These are phyloP conservation scores for Magallana ariakensis DNA, from an alignment of 1,140 invertebrate species.

Conservation along the genomic window DNA sequence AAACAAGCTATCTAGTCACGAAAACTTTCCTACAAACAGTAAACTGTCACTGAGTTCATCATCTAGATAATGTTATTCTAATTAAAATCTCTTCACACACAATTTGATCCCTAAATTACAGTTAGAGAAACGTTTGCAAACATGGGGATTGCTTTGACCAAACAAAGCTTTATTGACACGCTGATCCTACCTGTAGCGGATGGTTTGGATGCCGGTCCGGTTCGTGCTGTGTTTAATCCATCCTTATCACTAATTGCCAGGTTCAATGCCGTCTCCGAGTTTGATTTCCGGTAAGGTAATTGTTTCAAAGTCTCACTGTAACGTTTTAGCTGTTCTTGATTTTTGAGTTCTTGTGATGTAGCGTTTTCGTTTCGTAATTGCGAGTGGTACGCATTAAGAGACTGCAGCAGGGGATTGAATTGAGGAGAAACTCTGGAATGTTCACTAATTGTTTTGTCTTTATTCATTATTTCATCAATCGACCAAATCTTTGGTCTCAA, in stretches of 20 bases:
- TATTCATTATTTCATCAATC: conserved; percentile 47
- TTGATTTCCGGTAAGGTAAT: conserved; percentile 23
- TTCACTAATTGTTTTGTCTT: conserved; percentile 23
- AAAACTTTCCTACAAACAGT: conserved; percentile 13
- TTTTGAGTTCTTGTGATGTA: conserved; percentile 6
- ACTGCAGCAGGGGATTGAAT: background rate
- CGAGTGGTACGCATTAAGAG: conserved; percentile 1
- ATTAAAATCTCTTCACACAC: conserved; percentile 36
- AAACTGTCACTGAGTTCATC: background rate
- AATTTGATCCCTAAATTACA: conserved; percentile 29
- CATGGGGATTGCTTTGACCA: conserved; percentile 10
- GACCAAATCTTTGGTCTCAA: conserved; percentile 49
- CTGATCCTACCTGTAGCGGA: conserved; percentile 26
- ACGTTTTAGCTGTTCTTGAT: conserved; percentile 10
- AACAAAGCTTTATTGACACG: conserved; percentile 27
- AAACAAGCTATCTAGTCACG: conserved; percentile 18
- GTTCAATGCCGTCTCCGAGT: conserved; percentile 34
- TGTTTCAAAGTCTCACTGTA: conserved; percentile 25
- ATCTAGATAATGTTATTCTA: conserved; percentile 16
- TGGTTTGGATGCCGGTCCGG: background rate
- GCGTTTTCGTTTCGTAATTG: conserved; percentile 11
- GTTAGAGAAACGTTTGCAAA: conserved; percentile 36
- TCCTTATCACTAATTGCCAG: conserved; percentile 44
- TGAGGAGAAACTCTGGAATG: background rate
- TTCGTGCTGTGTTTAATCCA: conserved; percentile 34